A percentile compares a stretch with the other conserved stretches of the same genome.
These are phyloP conservation scores for Scomber colias DNA, from an alignment of 2,113 vertebrate species.

Conservation along the genomic window DNA sequence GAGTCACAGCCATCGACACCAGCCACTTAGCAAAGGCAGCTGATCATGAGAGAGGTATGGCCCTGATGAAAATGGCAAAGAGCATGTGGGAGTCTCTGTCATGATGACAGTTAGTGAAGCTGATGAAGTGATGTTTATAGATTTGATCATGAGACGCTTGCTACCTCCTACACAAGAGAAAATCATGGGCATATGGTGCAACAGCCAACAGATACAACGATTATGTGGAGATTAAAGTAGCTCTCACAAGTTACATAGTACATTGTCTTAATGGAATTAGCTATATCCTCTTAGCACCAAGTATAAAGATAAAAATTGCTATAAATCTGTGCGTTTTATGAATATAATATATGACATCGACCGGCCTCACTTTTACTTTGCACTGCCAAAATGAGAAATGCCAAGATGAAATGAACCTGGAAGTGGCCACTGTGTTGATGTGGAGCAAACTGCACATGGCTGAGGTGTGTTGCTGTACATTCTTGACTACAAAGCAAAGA, in stretches of 20 bases:
- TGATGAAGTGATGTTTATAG: slow-evolving; percentile 43
- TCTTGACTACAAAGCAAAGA: slow-evolving; percentile 52
- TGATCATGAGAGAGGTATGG: slow-evolving; percentile 72
- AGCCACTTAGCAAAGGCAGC: slow-evolving; percentile 77
- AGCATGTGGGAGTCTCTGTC: slow-evolving; percentile 62
- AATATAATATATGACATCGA: background rate
- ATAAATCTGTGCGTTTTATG: background rate
- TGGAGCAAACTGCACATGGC: slow-evolving; percentile 11
- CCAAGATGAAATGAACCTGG: background rate
- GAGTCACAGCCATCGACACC: slow-evolving; percentile 78
- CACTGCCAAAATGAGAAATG: slow-evolving; percentile 11
- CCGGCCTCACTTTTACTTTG: background rate
- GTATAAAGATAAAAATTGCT: background rate
- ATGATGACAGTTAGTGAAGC: slow-evolving; percentile 55
- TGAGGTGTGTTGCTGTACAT: slow-evolving; percentile 46
- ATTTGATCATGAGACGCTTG: slow-evolving; percentile 16
- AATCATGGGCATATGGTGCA: background rate
- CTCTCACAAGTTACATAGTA: background rate
- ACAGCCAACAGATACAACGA: background rate
- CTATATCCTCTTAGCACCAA: background rate
- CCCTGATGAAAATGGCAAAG: slow-evolving; percentile 63
- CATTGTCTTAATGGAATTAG: background rate
- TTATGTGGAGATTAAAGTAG: slow-evolving; percentile 5
- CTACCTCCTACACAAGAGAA: slow-evolving; percentile 33
- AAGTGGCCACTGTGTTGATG: background rate